phyloP scores from a whole-genome alignment of 2,797 vertebrate species.

The Paguma larvata region DNA sequence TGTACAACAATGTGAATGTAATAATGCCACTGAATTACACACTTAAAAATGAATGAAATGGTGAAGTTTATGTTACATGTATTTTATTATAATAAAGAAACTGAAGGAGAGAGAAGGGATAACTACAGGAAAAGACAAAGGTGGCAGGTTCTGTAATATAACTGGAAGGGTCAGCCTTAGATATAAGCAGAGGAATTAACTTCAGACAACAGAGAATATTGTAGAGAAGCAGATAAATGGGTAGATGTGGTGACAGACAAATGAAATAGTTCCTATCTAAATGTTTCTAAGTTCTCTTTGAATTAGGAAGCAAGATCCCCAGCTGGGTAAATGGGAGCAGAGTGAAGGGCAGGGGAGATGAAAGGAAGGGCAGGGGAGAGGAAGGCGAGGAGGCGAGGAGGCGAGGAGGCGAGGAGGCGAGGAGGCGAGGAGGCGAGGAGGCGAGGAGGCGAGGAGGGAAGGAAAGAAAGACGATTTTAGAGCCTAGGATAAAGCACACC shows the following conservation, averaged over 20 bases:
- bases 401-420: neutral
- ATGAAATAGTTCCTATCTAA: neutral
- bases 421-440: neutral
- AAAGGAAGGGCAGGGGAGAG: neutral
- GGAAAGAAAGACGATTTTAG: slow-evolving; percentile 8
- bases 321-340: neutral
- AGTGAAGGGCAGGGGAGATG: too few species aligned
- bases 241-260: neutral
- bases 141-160: neutral
- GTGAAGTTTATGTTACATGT: neutral
- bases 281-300: neutral
- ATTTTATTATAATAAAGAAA: neutral
- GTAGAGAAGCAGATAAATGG: neutral
- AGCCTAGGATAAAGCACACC: neutral
- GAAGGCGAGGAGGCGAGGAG: neutral
- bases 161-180: neutral
- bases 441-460: neutral
- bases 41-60: neutral
- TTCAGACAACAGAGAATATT: neutral
- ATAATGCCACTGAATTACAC: neutral
- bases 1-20: neutral
- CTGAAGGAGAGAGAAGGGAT: neutral
- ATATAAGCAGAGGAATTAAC: neutral
- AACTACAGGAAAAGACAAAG: neutral
- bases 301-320: slow-evolving; percentile 6